Percentiles rank a stretch among this genome's conserved stretches.
These are phyloP conservation scores for Chunga burmeisteri DNA, from an alignment of 2,113 vertebrate genomes.

Conservation along the genomic window DNA sequence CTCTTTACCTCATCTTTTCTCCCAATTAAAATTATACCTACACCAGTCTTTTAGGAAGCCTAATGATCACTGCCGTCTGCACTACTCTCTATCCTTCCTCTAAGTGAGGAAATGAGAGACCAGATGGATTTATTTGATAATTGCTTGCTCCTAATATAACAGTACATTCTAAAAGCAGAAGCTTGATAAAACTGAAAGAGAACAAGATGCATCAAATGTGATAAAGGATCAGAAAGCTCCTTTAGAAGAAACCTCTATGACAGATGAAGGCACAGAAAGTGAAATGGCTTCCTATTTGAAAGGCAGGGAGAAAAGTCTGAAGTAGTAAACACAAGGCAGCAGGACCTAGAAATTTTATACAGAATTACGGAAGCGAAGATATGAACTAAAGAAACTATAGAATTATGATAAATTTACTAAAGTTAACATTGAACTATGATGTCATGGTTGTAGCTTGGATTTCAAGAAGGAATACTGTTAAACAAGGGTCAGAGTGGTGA, in stretches of 20 bases:
- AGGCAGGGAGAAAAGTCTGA: not conserved
- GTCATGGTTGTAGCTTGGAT: not conserved
- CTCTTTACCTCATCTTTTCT: not conserved
- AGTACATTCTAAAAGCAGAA: not conserved
- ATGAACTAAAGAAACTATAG: not conserved
- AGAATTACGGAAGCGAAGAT: not conserved
- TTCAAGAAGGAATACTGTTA: not conserved
- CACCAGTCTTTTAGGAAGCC: not conserved
- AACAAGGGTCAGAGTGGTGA: not conserved
- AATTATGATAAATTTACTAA: not conserved
- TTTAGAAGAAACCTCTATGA: not conserved
- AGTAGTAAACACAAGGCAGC: not conserved
- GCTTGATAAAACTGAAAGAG: not conserved
- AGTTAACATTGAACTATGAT: not conserved
- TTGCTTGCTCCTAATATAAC: not conserved
- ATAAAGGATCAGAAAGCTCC: not conserved
- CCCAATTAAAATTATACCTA: not conserved
- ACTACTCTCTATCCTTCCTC: not conserved
- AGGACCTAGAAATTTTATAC: not conserved
- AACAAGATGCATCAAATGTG: not conserved
- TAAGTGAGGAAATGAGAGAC: not conserved
- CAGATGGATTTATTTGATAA: not conserved
- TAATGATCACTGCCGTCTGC: not conserved
- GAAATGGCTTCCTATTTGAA: not conserved
- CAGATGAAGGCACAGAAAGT: not conserved